A percentile compares a stretch with the other conserved stretches of the same genome.
Evolutionary conservation across 2,113 vertebrate genomes (phyloP).

Genomic region (Phrynosoma platyrhinos): DNA sequence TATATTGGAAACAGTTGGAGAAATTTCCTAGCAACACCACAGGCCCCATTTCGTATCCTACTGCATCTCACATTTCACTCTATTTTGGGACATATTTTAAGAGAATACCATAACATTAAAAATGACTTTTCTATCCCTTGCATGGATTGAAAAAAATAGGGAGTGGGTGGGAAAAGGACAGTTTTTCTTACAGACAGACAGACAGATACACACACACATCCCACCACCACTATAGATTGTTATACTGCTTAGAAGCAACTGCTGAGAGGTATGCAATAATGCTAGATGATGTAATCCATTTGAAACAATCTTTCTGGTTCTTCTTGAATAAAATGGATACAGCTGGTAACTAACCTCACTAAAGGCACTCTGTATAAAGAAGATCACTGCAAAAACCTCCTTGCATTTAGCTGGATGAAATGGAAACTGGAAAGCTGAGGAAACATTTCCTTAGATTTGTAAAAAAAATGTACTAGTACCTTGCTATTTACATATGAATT

Average conservation of each 20-base stretch:
- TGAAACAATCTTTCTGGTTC: neutral
- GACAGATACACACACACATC: neutral
- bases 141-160: neutral
- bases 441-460: neutral
- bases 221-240: neutral
- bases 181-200: too few relatives aligned
- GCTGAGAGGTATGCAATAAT: neutral
- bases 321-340: neutral
- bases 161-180: too few relatives aligned
- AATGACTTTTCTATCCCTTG: neutral
- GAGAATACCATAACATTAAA: slow-evolving; percentile 49
- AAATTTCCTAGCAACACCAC: slow-evolving; percentile 76
- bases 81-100: slow-evolving; percentile 68
- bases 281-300: neutral
- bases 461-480: neutral
- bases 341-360: neutral
- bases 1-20: slow-evolving; percentile 81
- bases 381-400: neutral
- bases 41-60: slow-evolving; percentile 74
- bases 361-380: neutral
- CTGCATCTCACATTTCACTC: slow-evolving; percentile 74
- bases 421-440: neutral
- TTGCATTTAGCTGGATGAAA: neutral
- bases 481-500: neutral
- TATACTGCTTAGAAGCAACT: neutral